Base-by-base conservation (phyloP, 2,888 invertebrate genomes). In the Lymantria dispar region DNA sequence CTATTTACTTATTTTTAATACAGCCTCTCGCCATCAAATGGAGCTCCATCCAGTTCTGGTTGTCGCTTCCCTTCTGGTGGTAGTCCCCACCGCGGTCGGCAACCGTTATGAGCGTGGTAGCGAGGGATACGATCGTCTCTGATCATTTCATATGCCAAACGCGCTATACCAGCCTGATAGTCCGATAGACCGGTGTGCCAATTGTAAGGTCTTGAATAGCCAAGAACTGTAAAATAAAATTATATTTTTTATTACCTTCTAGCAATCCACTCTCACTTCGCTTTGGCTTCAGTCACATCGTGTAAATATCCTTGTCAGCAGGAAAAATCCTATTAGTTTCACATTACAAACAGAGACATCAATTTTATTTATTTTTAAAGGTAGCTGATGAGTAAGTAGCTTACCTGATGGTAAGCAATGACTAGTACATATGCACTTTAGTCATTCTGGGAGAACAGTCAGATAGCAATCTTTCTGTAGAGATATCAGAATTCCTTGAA, bases 71-170 rank as follows among this genome's bases (percentile, higher is more conserved):
- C 85, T 31, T 87, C 89, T 0, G 89, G 88, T 0, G 88, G 88
- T 3, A 80, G 55, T 0, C 87, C 87, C 88, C 87, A 90, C 10
- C 62, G 60, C 0, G 87, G 81, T 2, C 87, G 67, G 58, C 80
- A 76, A 11, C 90, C 90, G 52, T 87, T 88, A 58, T 83, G 80
- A 3, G 80, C 78, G 47, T 72, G 47, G 74, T 85, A 89, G 1
- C 62, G 68, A 0, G 89, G 87, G 9, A 86, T 76, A 2, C 85
- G 76, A 45, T 83, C 77, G 58, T 88, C 87, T 0, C 87, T 74
- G 1, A 90, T 74, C 80, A 85, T 64, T 61, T 87, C 86, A 64
- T 87, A 91, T 52, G 89, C 90, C 56, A 89, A 59, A 1, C 85
- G 83, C 0, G 84, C 88, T 58, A 82, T 83, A 67, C 78, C 68